phyloP scores from a whole-genome alignment of 1,140 invertebrate genomes.

The Linepithema humile region DNA sequence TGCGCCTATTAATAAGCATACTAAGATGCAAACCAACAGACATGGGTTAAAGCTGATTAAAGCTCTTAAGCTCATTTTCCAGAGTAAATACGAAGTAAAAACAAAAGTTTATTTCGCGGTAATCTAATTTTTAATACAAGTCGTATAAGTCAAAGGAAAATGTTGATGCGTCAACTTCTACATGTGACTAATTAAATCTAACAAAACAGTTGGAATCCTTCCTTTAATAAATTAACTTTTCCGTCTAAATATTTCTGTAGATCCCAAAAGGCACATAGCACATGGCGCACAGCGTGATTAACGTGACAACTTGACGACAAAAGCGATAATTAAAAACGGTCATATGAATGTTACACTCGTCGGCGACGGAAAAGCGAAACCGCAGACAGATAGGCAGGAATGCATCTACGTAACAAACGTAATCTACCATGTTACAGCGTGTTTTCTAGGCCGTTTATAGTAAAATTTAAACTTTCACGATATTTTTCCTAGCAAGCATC shows the following conservation, averaged over 20 bases:
- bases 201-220: no score
- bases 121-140: no score
- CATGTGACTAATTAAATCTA: no score
- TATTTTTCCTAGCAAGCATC: neutral
- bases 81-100: no score
- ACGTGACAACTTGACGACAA: neutral
- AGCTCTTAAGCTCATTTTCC: neutral
- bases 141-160: no score
- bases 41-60: neutral
- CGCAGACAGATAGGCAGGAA: neutral
- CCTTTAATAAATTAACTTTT: no score
- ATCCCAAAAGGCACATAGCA: neutral
- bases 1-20: neutral
- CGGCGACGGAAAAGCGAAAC: neutral
- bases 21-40: neutral
- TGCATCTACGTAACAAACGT: no score
- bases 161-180: no score
- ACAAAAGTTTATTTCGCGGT: no score
- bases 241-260: neutral
- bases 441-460: neutral
- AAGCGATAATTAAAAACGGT: conserved; percentile 22
- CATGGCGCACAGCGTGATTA: neutral
- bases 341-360: neutral
- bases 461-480: conserved; percentile 38
- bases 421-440: neutral